These are phyloP conservation scores for Heliocidaris tuberculata DNA, from an alignment of 35 echinoderm and acorn worm species.

Conservation along the genomic window DNA sequence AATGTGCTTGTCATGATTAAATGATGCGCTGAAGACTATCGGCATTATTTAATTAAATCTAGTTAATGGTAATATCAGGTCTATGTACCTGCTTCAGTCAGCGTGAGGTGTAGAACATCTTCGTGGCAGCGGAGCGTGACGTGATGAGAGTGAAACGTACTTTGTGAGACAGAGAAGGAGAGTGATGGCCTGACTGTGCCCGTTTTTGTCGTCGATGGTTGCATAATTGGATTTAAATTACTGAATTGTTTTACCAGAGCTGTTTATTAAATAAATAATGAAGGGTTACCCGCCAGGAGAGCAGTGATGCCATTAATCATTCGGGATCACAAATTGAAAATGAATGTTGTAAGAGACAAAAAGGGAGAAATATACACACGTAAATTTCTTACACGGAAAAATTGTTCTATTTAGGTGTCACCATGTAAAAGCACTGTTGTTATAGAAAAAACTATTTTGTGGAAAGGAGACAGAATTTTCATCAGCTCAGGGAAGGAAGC, in stretches of 20 bases:
- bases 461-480: background rate
- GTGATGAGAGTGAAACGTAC: slow-evolving; percentile 38
- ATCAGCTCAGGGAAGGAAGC: background rate
- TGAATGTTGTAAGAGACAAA: background rate
- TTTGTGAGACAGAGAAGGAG: slow-evolving; percentile 32
- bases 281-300: slow-evolving; percentile 40
- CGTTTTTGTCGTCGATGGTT: slow-evolving; percentile 37
- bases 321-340: slow-evolving; percentile 49
- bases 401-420: background rate
- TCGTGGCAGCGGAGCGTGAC: background rate
- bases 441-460: background rate
- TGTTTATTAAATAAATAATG: slow-evolving; percentile 55
- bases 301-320: slow-evolving; percentile 38
- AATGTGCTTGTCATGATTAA: slow-evolving; percentile 39
- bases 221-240: slow-evolving; percentile 53
- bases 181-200: slow-evolving; percentile 22
- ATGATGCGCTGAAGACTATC: slow-evolving; percentile 44
- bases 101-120: slow-evolving; percentile 28
- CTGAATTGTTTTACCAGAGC: slow-evolving; percentile 48
- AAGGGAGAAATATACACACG: background rate
- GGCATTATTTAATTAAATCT: slow-evolving; percentile 56
- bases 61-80: slow-evolving; percentile 46
- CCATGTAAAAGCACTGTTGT: background rate
- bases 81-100: slow-evolving; percentile 21
- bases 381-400: background rate